Percentiles rank a stretch among this genome's conserved stretches.
Conservation (phyloP, 1,140 invertebrate species). For the Drosophila leontia region DNA sequence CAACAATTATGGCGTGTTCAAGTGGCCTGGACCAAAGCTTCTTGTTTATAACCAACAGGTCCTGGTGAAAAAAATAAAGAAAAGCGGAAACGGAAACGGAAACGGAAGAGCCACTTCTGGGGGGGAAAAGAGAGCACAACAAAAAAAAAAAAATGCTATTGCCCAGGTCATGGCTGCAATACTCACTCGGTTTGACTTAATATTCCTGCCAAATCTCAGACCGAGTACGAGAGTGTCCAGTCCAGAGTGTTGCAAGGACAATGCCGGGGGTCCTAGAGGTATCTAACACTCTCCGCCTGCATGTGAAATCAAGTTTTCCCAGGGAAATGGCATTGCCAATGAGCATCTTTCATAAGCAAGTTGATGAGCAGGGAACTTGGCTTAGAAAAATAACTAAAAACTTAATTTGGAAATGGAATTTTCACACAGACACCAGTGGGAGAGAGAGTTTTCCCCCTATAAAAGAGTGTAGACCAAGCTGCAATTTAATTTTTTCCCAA, state of each 20-base stretch:
- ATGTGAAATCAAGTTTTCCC: not conserved
- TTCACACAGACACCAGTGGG: not conserved
- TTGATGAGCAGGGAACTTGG: not conserved
- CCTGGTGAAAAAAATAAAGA: not conserved
- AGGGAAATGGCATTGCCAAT: conserved; percentile 1
- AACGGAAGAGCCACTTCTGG: not conserved
- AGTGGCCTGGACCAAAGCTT: conserved; percentile 6
- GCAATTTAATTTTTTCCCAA: not conserved
- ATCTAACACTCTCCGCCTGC: not conserved
- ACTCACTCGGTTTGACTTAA: conserved; percentile 3
- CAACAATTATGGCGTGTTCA: conserved; percentile 40
- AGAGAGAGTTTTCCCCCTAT: not conserved
- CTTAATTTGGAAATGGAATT: not conserved
- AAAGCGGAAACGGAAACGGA: not conserved
- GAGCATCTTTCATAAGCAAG: not conserved
- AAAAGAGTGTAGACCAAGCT: not conserved
- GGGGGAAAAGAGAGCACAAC: no score
- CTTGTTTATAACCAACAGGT: conserved; percentile 7
- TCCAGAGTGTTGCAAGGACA: not conserved
- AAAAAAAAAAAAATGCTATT: not conserved
- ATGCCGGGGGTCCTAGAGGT: not conserved
- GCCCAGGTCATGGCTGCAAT: not conserved
- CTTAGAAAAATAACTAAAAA: not conserved
- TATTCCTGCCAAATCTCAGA: conserved; percentile 2
- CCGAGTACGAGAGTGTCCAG: not conserved